Evolutionary conservation across 2,113 vertebrate species (phyloP), one percentile per base, ranked within the genome.

Genomic region (Hemicordylus capensis): DNA sequence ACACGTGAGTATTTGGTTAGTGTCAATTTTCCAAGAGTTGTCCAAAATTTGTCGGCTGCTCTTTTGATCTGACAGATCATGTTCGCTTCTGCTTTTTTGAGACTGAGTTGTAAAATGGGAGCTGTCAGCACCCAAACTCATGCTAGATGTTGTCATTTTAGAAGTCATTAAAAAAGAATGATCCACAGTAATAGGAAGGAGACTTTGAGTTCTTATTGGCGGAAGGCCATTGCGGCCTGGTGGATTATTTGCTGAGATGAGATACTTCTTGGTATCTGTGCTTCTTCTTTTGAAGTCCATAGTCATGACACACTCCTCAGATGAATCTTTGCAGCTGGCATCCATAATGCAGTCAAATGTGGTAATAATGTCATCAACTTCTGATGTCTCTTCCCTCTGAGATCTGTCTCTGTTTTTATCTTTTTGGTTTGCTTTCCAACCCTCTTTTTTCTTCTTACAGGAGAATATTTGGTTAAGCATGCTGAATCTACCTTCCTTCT

Each of bases 291-390:
- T 95, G 48, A 95, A 92, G 54, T 96, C 94, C 54, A 85, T 26
- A 0, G 87, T 88, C 37, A 84, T 80, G 76, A 81, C 56, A 64
- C 44, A 72, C 2, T 94, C 90, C 28, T 95, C 91, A 59, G 91
- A 84, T 80, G 93, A 81, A 9, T 95, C 94, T 88, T 95, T 96
- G 83, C 84, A 94, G 54, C 94, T 96, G 87, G 95, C 93, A 67
- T 97, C 97, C 91, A 94, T 76, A 85, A 96, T 91, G 85, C 93
- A 96, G 85, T 98, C 97, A 74, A 98, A 98, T 89, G 95, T 97
- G 24, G 98, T 96, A 91, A 98, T 97, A 89, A 98, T 98, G 81
- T 98, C 97, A 83, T 97, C 96, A 5, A 98, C 98, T 93, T 97
- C 97, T 4, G 97, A 98, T 51, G 96, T 95, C 75, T 95, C 95